Evolutionary conservation across 1,140 invertebrate species (phyloP).

Genomic region (Brachionus asplanchnoidis): DNA sequence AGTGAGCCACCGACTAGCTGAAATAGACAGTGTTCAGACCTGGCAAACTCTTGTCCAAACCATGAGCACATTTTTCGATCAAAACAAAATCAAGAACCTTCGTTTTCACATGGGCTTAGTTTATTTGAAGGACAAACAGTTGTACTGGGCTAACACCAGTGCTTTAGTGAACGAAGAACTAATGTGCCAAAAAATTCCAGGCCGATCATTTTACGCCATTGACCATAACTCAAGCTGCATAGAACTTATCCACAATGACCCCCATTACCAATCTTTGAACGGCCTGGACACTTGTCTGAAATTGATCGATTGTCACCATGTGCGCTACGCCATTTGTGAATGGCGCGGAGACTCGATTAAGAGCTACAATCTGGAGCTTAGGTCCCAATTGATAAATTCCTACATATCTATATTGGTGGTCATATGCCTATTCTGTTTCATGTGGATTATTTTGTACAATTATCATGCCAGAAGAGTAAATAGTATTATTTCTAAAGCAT

Average conservation of each 20-base stretch:
- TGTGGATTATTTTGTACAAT: constrained; percentile 12
- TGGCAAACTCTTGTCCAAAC: neutral
- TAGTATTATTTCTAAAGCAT: neutral
- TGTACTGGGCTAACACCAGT: neutral
- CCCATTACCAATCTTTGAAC: neutral
- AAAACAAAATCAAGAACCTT: neutral
- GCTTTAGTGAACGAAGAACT: neutral
- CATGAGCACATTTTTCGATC: neutral
- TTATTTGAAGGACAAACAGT: neutral
- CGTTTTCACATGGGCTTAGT: neutral
- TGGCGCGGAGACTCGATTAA: neutral
- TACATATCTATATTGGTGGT: neutral
- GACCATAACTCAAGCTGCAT: neutral
- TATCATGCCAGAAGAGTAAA: neutral
- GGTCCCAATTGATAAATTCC: neutral
- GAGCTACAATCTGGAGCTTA: constrained; percentile 12
- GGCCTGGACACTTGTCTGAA: neutral
- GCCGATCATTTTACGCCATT: neutral
- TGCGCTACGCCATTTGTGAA: constrained; percentile 1
- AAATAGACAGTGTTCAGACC: neutral
- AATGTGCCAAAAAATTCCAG: neutral
- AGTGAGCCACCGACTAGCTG: neutral
- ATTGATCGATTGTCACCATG: neutral
- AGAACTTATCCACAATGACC: neutral
- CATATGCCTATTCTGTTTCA: neutral